Base-by-base conservation (phyloP, 2,888 invertebrate species). In the Coleophora flavipennella region DNA sequence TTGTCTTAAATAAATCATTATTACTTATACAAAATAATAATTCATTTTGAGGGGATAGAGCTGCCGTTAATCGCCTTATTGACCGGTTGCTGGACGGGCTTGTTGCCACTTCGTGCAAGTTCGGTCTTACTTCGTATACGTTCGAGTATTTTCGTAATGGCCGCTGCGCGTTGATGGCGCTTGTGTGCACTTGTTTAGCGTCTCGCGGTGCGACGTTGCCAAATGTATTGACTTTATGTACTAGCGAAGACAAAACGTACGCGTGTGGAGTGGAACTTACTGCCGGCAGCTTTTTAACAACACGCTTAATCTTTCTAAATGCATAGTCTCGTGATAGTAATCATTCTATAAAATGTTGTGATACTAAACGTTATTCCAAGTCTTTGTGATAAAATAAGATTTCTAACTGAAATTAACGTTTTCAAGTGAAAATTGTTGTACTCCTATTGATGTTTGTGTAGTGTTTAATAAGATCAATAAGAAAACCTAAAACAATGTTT, bases 81-180 rank as follows among this genome's bases (percentile, higher is more conserved):
- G 84, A 84, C 84, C 84, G 84, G 84, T 81, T 79, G 65, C 62
- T 71, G 79, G 77, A 78, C 80, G 71, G 59, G 71, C 63, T 71
- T 73, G 83, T 81, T 76, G 77, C 79, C 75, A 67, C 72, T 74
- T 79, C 78, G 79, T 76, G 76, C 73, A 70, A 49, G 57, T 61
- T 79, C 79, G 75, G 65, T 59, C 62, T 59, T 64, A 60, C 62
- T 74, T 78, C 81, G 80, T 67, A 55, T 62, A 61, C 48, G 54
- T 67, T 70, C 64, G 70, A 62, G 62, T 59, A 62, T 74, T 76
- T 69, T 63, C 55, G 58, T 64, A 64, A 59, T 61, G 62, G 62
- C 83, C 84, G 79, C 81, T 84, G 85, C 83, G 85, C 77, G 85
- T 79, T 78, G 85, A 65, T 83, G 86, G 85, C 85, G 84, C 85